These are phyloP conservation scores for Odocoileus hemionus DNA, from an alignment of 2,113 vertebrate genomes.

Conservation along the genomic window DNA sequence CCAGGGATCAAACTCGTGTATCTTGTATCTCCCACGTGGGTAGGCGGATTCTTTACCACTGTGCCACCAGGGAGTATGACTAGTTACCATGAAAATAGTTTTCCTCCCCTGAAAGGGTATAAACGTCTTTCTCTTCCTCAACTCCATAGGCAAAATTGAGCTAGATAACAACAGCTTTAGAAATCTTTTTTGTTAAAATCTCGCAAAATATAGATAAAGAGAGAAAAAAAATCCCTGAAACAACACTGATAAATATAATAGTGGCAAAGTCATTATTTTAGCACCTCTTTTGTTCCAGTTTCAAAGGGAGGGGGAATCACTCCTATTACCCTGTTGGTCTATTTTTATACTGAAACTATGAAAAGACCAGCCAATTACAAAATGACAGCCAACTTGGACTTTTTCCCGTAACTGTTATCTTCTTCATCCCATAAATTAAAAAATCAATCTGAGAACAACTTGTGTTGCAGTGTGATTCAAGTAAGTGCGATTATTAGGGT, in stretches of 20 bases:
- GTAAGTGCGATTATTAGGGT: slow-evolving; percentile 70
- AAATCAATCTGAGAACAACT: slow-evolving; percentile 62
- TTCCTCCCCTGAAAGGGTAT: not conserved
- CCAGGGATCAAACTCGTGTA: not conserved
- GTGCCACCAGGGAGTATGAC: not conserved
- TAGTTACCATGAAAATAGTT: not conserved
- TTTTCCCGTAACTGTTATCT: slow-evolving; percentile 61
- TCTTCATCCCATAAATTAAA: slow-evolving; percentile 68
- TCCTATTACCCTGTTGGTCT: not conserved
- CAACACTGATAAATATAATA: slow-evolving; percentile 58
- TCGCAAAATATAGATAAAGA: slow-evolving; percentile 54
- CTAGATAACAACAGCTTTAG: not conserved
- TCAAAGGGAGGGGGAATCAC: not conserved
- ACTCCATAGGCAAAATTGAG: not conserved
- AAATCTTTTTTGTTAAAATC: slow-evolving; percentile 45
- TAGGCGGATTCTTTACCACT: not conserved
- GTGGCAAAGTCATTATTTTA: slow-evolving; percentile 64
- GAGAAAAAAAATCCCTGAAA: slow-evolving; percentile 7
- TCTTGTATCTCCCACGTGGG: not conserved
- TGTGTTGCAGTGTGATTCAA: slow-evolving; percentile 51
- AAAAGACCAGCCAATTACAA: slow-evolving; percentile 61
- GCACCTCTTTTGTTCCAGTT: not conserved
- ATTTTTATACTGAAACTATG: slow-evolving; percentile 67
- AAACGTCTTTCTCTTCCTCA: not conserved
- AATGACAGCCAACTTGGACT: slow-evolving; percentile 70